Evolutionary conservation across 2,888 invertebrate genomes (phyloP).

Genomic region (Caenorhabditis sp.): DNA sequence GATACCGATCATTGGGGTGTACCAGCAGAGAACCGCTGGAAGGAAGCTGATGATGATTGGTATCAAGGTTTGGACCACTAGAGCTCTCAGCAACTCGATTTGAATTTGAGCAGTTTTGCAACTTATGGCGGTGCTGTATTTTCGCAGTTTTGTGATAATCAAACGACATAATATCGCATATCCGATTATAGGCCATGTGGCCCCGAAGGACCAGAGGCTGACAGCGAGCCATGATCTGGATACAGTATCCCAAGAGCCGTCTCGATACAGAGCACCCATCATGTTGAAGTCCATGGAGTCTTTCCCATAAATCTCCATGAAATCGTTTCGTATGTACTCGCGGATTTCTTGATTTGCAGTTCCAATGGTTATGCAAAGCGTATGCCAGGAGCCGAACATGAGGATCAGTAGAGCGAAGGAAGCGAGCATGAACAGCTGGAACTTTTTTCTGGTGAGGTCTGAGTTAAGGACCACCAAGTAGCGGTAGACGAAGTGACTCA

Average conservation of each 20-base stretch:
- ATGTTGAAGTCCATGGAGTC: conserved; percentile 11
- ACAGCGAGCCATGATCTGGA: neutral
- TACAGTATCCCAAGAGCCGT: neutral
- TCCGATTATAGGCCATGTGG: neutral
- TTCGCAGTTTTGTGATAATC: neutral
- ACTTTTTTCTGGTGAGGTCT: neutral
- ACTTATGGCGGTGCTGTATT: neutral
- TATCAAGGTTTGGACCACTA: conserved; percentile 19
- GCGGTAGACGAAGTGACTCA: conserved; percentile 22
- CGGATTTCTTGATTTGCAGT: neutral
- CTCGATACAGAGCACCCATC: neutral
- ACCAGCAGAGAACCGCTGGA: conserved; percentile 20
- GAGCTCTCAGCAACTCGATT: conserved; percentile 7
- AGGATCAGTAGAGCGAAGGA: neutral
- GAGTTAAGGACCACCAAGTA: conserved; percentile 3
- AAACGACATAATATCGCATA: neutral
- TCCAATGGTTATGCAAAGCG: neutral
- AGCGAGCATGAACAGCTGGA: neutral
- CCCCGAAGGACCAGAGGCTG: neutral
- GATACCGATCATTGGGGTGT: conserved; percentile 5
- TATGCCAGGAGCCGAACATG: neutral
- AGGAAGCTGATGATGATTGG: conserved; percentile 33
- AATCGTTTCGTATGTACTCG: neutral
- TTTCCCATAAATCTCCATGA: neutral
- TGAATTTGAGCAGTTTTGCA: conserved; percentile 2